Conservation (phyloP, 2,888 invertebrate genomes). For the Erebia ligea region DNA sequence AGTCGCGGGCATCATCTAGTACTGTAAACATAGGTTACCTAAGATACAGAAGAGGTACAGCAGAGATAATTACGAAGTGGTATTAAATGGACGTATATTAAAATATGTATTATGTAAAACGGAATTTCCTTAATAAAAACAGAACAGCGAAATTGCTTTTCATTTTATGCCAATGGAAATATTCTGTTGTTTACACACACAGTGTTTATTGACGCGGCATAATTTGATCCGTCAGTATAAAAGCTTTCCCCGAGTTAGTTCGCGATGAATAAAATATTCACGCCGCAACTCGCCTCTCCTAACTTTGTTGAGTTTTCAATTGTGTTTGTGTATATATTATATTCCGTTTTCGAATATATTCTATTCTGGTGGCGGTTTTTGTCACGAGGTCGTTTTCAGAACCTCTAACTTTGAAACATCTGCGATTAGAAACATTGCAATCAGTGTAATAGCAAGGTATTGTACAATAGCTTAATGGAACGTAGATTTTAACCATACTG, state of each 20-base stretch:
- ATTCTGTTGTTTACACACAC: slow-evolving; percentile 30
- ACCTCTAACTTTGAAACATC: no score
- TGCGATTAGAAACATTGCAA: no score
- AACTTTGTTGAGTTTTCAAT: slow-evolving; percentile 35
- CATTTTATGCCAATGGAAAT: slow-evolving; percentile 23
- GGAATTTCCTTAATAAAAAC: slow-evolving; percentile 21
- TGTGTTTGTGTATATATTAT: slow-evolving; percentile 17
- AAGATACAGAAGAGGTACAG: no score
- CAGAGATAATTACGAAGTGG: neutral
- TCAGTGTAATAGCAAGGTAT: no score
- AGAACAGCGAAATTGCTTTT: slow-evolving; percentile 28
- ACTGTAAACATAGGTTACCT: no score
- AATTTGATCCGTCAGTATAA: slow-evolving; percentile 42
- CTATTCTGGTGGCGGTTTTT: slow-evolving; percentile 6
- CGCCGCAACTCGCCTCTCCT: slow-evolving; percentile 26
- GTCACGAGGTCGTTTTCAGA: slow-evolving; percentile 3
- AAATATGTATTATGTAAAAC: neutral
- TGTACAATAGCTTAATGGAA: no score
- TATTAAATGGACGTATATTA: neutral
- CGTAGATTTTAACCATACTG: no score
- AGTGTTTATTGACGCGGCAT: slow-evolving; percentile 41
- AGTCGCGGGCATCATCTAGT: no score
- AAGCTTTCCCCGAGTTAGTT: slow-evolving; percentile 39
- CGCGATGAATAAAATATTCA: slow-evolving; percentile 36
- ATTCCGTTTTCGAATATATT: slow-evolving; percentile 11